Evolutionary conservation across 2,888 invertebrate genomes (phyloP).

Genomic region (Conistra vaccinii): DNA sequence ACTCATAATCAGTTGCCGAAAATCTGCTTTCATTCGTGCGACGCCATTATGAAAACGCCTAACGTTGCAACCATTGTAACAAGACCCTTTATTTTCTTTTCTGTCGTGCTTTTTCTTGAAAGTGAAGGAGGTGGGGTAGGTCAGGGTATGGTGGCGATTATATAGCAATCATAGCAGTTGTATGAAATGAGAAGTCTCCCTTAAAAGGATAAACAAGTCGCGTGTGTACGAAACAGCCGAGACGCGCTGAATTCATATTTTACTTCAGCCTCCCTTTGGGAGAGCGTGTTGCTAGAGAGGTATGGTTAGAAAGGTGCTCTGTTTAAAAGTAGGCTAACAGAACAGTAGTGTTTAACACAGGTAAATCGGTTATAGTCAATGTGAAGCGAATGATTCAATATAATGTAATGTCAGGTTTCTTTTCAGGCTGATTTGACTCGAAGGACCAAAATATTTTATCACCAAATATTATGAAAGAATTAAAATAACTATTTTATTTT

Average conservation of each 20-base stretch:
- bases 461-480: neutral
- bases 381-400: no score
- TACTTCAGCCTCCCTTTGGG: conserved; percentile 81
- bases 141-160: conserved; percentile 80
- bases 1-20: conserved; percentile 82
- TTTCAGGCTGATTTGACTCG: neutral
- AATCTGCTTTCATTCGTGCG: conserved; percentile 82
- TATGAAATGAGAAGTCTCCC: conserved; percentile 88
- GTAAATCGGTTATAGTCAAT: no score
- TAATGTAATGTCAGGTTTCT: neutral
- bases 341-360: neutral
- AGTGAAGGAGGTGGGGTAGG: conserved; percentile 64
- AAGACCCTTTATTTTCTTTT: conserved; percentile 70
- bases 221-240: conserved; percentile 89
- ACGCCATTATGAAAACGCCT: conserved; percentile 80
- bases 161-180: conserved; percentile 89
- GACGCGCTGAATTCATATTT: conserved; percentile 89
- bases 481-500: no score
- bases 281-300: conserved; percentile 72
- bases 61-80: conserved; percentile 74
- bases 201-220: conserved; percentile 90
- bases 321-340: conserved; percentile 36
- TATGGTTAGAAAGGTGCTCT: conserved; percentile 70
- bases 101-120: conserved; percentile 49
- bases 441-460: neutral